phyloP scores from a whole-genome alignment of 2,797 vertebrate genomes.

The Bucorvus abyssinicus region DNA sequence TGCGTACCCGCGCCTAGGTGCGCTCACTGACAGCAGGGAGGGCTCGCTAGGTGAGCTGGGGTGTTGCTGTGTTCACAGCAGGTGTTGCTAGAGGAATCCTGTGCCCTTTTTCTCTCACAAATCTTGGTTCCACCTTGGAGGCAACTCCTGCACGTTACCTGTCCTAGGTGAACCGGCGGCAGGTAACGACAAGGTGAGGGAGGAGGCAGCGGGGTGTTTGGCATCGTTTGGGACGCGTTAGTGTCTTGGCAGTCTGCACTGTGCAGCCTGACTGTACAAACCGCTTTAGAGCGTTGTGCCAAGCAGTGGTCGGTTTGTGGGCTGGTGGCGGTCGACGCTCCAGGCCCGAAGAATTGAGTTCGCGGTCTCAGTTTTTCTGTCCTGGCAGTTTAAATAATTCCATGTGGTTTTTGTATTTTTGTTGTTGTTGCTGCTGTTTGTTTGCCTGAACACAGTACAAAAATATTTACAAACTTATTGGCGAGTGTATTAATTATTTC shows the following conservation, averaged over 20 bases:
- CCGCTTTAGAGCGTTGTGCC: neutral
- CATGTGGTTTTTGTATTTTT: neutral
- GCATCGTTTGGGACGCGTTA: neutral
- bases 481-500: neutral
- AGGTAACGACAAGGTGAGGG: neutral
- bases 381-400: neutral
- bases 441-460: neutral
- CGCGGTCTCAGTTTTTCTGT: neutral
- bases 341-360: neutral
- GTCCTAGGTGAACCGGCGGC: neutral
- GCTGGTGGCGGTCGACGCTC: neutral
- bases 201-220: neutral
- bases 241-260: neutral
- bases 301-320: neutral
- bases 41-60: neutral
- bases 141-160: neutral
- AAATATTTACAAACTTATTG: neutral
- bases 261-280: neutral
- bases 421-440: neutral
- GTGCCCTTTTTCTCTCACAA: neutral
- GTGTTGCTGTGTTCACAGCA: neutral
- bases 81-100: neutral
- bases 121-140: neutral
- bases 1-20: fast-evolving
- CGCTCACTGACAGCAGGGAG: neutral